phyloP scores from a whole-genome alignment of 92 coral and sea anemone genomes.

The Blastomussa wellsi region DNA sequence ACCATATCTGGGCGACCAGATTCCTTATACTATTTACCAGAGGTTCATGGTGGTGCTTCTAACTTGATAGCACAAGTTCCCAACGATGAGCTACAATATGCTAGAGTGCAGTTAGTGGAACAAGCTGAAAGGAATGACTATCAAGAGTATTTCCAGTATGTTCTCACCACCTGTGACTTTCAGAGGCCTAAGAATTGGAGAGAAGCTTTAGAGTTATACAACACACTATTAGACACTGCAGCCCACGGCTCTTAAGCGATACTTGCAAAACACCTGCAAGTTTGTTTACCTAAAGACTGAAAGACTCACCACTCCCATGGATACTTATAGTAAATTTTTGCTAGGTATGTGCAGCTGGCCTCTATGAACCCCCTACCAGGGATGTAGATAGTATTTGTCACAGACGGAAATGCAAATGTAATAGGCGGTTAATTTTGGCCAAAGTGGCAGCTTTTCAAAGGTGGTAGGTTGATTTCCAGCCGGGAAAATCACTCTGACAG shows the following conservation, averaged over 20 bases:
- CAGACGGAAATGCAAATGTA: too few relatives aligned
- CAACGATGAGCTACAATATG: constrained; percentile 55
- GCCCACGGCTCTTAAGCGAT: constrained; percentile 42
- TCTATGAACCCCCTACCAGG: too few relatives aligned
- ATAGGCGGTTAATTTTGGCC: too few relatives aligned
- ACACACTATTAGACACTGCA: constrained; percentile 33
- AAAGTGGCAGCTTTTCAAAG: too few relatives aligned
- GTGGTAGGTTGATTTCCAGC: too few relatives aligned
- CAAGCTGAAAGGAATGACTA: constrained; percentile 47
- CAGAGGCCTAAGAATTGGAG: constrained; percentile 51
- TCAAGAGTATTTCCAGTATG: constrained; percentile 66
- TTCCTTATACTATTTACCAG: constrained; percentile 69
- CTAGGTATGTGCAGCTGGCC: too few relatives aligned
- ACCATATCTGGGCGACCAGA: constrained; percentile 69
- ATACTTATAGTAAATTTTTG: too few relatives aligned
- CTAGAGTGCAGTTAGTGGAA: constrained; percentile 59
- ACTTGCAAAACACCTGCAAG: neutral
- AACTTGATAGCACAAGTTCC: constrained; percentile 52
- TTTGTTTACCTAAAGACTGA: constrained; percentile 11
- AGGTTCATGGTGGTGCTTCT: constrained; percentile 49
- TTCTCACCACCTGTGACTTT: constrained; percentile 48
- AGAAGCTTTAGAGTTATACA: constrained; percentile 44
- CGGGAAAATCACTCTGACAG: too few relatives aligned
- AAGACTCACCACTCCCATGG: neutral
- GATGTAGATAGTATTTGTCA: too few relatives aligned